Percentiles rank a stretch among this genome's conserved stretches.
Evolutionary conservation across 2,797 vertebrate species (phyloP).

Genomic region (Periophthalmus magnuspinnatus): DNA sequence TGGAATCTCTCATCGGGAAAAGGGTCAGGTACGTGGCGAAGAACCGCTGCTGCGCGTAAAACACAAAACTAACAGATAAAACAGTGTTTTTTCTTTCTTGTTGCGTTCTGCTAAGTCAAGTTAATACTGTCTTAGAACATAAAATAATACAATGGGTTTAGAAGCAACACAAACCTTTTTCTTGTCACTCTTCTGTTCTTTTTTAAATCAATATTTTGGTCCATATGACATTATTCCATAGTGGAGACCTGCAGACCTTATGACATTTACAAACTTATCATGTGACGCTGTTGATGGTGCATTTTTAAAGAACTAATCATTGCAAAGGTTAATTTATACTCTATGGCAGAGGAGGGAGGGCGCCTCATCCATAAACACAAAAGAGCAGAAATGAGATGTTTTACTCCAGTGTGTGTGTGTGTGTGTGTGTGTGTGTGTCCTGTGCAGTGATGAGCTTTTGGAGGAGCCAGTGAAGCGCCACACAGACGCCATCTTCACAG

Average conservation of each 20-base stretch:
- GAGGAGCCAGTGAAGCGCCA: slow-evolving; percentile 91
- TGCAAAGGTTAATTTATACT: slow-evolving; percentile 64
- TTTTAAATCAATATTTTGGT: background rate
- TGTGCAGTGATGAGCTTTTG: slow-evolving; percentile 77
- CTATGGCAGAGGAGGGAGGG: slow-evolving; percentile 21
- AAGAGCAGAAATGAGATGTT: slow-evolving; percentile 3
- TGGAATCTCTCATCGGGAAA: slow-evolving; percentile 94
- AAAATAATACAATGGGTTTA: too few species aligned
- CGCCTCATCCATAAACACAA: background rate
- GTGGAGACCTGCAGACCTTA: slow-evolving; percentile 11
- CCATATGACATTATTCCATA: background rate
- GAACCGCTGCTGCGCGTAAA: background rate
- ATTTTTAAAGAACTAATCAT: slow-evolving; percentile 49
- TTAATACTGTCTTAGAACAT: background rate
- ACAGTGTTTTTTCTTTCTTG: background rate
- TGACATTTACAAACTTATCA: slow-evolving; percentile 48
- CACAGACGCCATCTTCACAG: slow-evolving; percentile 94
- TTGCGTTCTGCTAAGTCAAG: background rate
- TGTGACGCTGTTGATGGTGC: slow-evolving; percentile 39
- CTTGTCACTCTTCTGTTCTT: background rate
- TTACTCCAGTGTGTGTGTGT: background rate
- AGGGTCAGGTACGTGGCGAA: slow-evolving; percentile 81
- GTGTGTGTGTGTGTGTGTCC: background rate
- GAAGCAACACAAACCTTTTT: background rate
- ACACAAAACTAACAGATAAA: background rate